A percentile compares a stretch with the other conserved stretches of the same genome.
Conservation (phyloP, 2,797 vertebrate species). For the Catamblyrhynchus diadema region DNA sequence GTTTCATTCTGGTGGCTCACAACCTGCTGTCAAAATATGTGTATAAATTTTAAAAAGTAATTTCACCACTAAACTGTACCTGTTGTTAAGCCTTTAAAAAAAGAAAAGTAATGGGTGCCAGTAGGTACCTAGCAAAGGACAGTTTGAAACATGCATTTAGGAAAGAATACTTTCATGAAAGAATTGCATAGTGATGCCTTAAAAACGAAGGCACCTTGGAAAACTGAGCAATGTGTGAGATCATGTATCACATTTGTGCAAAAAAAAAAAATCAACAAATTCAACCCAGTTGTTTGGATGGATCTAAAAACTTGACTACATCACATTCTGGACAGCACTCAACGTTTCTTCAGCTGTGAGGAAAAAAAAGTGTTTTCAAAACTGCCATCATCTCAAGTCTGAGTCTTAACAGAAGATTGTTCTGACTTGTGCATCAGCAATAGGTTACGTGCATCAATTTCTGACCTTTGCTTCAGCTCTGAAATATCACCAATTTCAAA, state of each 20-base stretch:
- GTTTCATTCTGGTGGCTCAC: not conserved
- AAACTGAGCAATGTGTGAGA: not conserved
- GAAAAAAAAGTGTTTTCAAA: not conserved
- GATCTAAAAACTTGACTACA: not conserved
- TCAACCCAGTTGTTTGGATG: not conserved
- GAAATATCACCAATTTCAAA: slow-evolving; percentile 30
- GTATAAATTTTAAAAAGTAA: not conserved
- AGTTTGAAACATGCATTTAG: not conserved
- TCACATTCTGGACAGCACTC: not conserved
- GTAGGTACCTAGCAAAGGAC: not conserved
- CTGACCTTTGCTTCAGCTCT: slow-evolving; percentile 42
- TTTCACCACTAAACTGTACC: not conserved
- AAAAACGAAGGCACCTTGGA: not conserved
- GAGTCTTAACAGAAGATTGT: not conserved
- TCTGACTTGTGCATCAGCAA: slow-evolving; percentile 17
- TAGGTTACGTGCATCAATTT: not conserved
- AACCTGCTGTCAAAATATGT: not conserved
- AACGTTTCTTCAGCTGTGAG: not conserved
- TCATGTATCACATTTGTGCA: not conserved
- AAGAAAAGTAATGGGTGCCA: not conserved
- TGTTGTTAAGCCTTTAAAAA: not conserved
- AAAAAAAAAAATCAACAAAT: not conserved
- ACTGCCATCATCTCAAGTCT: not conserved
- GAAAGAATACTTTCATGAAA: not conserved
- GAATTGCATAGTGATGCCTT: not conserved